Evolutionary conservation across 2,797 vertebrate genomes (phyloP), one percentile per base, ranked within the genome.

Genomic region (Falco rusticolus): DNA sequence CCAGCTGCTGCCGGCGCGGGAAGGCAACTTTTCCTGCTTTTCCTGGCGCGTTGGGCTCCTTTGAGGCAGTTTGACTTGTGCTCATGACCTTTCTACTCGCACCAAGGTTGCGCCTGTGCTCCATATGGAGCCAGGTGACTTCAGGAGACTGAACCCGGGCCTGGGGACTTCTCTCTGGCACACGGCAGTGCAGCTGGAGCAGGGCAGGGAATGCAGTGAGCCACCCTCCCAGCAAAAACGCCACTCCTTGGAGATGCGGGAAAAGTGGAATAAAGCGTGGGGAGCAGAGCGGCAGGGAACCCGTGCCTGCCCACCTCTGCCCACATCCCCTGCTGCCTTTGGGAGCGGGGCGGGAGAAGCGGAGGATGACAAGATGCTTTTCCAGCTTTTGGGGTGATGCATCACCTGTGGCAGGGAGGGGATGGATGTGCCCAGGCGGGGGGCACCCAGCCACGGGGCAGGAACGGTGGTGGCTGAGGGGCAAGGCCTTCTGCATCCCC

Each of bases 321-420:
- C 29, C 1, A 1, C 1, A 0, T 18, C 22, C 20, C 37, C 60
- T 10, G 60, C 56, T 60, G 60, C 43, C 34, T 19, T 34, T 26
- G 21, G 31, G n/a, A 10, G 33, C 0, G 1, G 31, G 24, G 53
- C 51, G 53, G 59, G 79, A 57, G 29, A 18, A 12, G 15, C 0
- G 10, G 68, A 65, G 51, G 60, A 31, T 77, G 41, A 48, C 6
- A 2, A 66, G 84, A 51, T 69, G 66, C 68, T 92, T 63, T 80
- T 57, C 72, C 84, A 72, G 86, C 50, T 83, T 56, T 37, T 37
- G 76, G 64, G 66, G 54, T 63, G 29, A 8, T 2, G 45, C 31
- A 5, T 60, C 39, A 19, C 18, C 24, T 14, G 2, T 1, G 14
- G 59, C 63, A 75, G 34, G 79, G 29, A 47, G 3, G 45, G 20